Evolutionary conservation across 2,797 vertebrate genomes (phyloP).

Genomic region (Furcifer pardalis): DNA sequence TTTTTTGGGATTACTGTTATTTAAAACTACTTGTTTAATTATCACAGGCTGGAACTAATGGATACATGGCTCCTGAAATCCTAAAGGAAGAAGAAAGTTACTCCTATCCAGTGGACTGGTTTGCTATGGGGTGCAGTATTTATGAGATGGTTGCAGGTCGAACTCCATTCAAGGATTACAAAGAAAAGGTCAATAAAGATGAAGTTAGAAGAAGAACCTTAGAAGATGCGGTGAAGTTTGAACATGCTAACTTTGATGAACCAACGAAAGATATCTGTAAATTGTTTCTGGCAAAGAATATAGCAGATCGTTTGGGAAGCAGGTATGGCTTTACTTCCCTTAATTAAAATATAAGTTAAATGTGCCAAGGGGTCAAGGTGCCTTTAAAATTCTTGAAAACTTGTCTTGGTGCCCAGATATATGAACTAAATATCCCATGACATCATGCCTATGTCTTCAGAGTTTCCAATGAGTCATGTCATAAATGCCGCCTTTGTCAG

Average conservation of each 20-base stretch:
- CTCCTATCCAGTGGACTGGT: constrained; percentile 93
- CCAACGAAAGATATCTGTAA: constrained; percentile 85
- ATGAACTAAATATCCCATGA: background rate
- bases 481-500: background rate
- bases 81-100: constrained; percentile 87
- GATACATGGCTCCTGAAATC: constrained; percentile 95
- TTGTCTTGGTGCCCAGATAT: background rate
- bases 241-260: constrained; percentile 87
- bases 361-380: background rate
- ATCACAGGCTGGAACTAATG: constrained; percentile 89
- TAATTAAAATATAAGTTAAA: background rate
- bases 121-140: constrained; percentile 93
- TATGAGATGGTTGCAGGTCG: constrained; percentile 94
- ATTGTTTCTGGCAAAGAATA: constrained; percentile 89
- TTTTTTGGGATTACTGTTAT: background rate
- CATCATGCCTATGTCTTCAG: background rate
- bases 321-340: constrained; percentile 77
- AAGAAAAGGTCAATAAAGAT: constrained; percentile 90
- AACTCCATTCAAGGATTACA: constrained; percentile 91
- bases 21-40: constrained; percentile 54
- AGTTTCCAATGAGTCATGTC: background rate
- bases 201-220: constrained; percentile 90
- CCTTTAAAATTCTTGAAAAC: background rate
- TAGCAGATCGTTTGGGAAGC: constrained; percentile 87
- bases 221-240: constrained; percentile 87